A percentile compares a stretch with the other conserved stretches of the same genome.
phyloP scores from a whole-genome alignment of 2,888 invertebrate species.

The Athalia cordata region DNA sequence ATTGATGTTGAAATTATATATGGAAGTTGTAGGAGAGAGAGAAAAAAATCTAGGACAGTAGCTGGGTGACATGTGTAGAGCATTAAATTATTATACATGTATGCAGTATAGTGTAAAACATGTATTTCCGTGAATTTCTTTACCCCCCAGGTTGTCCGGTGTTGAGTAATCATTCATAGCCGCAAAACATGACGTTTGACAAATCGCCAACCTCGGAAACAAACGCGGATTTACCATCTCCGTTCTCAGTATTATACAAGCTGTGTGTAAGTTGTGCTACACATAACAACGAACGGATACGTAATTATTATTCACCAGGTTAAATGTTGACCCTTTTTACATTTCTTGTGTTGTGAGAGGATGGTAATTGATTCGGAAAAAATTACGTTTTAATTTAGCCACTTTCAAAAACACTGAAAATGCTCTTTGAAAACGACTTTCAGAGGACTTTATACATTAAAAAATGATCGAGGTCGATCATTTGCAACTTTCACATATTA shows the following conservation, averaged over 20 bases:
- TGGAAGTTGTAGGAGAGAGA: too few relatives aligned
- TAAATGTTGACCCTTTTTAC: neutral
- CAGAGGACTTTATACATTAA: too few relatives aligned
- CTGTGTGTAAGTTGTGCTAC: neutral
- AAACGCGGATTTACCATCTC: neutral
- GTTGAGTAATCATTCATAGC: conserved; percentile 22
- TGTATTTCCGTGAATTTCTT: neutral
- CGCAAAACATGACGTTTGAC: conserved; percentile 29
- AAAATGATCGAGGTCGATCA: too few relatives aligned
- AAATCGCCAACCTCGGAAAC: conserved; percentile 15
- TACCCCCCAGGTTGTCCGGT: conserved; percentile 1
- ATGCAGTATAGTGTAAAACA: neutral
- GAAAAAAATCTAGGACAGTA: neutral
- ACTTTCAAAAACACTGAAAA: too few relatives aligned
- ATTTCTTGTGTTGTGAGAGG: too few relatives aligned
- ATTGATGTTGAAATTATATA: too few relatives aligned
- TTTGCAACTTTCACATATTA: too few relatives aligned
- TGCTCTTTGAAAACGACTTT: too few relatives aligned
- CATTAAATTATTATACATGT: neutral
- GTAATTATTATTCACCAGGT: neutral
- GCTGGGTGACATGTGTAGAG: neutral
- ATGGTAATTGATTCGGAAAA: too few relatives aligned
- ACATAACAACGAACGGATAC: too few relatives aligned
- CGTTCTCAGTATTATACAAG: neutral
- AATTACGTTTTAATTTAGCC: too few relatives aligned